A percentile compares a stretch with the other conserved stretches of the same genome.
Evolutionary conservation across 2,113 vertebrate genomes (phyloP).

Genomic region (Mesoclemmys tuberculata): DNA sequence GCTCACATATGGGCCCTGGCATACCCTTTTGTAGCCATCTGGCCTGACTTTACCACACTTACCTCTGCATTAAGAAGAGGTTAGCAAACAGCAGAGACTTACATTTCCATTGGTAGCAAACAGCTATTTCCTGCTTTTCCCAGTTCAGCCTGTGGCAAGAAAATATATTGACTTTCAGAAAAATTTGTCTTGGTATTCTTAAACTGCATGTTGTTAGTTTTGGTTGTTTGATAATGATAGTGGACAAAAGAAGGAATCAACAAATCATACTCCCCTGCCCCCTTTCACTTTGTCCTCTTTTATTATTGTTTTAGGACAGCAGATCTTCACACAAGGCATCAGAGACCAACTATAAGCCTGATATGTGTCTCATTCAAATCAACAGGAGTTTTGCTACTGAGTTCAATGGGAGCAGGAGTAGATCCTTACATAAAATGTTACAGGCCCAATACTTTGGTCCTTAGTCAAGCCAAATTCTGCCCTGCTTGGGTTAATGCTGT

Average conservation of each 20-base stretch:
- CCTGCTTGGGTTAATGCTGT: background rate
- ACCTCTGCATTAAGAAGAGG: slow-evolving; percentile 21
- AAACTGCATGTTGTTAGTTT: background rate
- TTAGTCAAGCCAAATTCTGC: background rate
- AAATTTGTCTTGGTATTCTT: background rate
- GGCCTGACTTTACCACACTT: no score
- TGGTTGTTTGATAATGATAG: background rate
- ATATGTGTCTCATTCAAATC: background rate
- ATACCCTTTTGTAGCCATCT: no score
- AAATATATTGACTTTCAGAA: background rate
- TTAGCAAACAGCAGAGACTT: background rate
- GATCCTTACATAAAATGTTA: background rate
- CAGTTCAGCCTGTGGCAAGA: background rate
- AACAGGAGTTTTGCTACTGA: background rate
- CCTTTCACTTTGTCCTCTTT: background rate
- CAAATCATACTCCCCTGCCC: background rate
- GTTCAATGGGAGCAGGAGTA: background rate
- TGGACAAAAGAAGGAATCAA: background rate
- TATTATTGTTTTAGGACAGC: background rate
- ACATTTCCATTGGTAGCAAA: background rate
- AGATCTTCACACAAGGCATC: background rate
- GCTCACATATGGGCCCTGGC: no score
- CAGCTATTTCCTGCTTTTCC: background rate
- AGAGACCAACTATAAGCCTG: background rate
- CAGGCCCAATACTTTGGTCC: background rate